Evolutionary conservation across 2,113 vertebrate species (phyloP).

Genomic region (Turdus rufiventris): DNA sequence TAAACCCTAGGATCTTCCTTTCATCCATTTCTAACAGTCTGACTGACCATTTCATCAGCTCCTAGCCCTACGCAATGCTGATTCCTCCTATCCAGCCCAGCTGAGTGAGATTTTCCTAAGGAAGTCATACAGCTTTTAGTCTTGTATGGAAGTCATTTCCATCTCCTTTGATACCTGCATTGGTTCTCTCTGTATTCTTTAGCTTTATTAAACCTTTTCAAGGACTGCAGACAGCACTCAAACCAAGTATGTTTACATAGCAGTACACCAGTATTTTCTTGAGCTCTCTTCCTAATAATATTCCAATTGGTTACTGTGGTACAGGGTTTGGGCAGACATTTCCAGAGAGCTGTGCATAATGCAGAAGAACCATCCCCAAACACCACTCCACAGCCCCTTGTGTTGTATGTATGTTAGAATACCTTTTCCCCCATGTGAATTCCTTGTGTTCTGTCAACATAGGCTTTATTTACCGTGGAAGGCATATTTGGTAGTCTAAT

Average conservation of each 20-base stretch:
- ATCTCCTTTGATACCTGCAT: background rate
- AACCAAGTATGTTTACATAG: background rate
- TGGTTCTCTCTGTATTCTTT: background rate
- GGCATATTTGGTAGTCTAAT: background rate
- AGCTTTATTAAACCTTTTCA: background rate
- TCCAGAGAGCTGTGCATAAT: background rate
- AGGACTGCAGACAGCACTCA: background rate
- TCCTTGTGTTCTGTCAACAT: background rate
- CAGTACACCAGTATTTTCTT: background rate
- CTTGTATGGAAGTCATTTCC: background rate
- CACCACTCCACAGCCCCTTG: background rate
- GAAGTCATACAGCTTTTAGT: background rate
- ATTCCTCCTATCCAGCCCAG: background rate
- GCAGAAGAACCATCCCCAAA: background rate
- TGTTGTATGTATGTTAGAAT: accelerated
- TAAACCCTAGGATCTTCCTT: background rate
- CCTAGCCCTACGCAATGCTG: background rate
- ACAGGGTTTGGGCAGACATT: background rate
- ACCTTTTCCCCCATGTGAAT: background rate
- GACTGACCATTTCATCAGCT: background rate
- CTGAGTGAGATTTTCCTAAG: background rate
- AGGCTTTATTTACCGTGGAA: background rate
- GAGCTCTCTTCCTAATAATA: background rate
- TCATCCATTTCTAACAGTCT: background rate
- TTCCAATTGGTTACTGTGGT: background rate